Conservation (phyloP, 2,888 invertebrate genomes). For the Sesamia inferens region DNA sequence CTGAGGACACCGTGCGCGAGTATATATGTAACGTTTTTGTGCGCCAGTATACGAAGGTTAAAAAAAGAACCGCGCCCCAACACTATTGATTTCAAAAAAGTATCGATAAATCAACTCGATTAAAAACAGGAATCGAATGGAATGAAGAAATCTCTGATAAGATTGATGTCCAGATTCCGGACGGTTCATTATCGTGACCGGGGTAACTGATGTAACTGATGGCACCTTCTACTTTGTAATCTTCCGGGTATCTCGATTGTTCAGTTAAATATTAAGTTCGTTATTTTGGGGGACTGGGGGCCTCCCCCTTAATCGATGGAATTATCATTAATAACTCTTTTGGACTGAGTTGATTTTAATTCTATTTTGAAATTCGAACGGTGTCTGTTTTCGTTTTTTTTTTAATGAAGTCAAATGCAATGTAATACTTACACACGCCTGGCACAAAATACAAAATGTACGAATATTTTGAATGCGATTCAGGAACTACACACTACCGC, state of each 20-base stretch:
- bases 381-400: neutral
- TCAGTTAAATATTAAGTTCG: conserved; percentile 44
- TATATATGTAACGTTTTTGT: no score
- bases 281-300: neutral
- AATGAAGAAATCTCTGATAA: conserved; percentile 70
- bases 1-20: no score
- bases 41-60: no score
- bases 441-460: no score
- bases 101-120: conserved; percentile 65
- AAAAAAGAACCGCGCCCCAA: conserved; percentile 22
- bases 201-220: conserved; percentile 57
- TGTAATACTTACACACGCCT: no score
- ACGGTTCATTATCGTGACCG: conserved; percentile 75
- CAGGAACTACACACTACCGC: no score
- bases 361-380: neutral
- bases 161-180: conserved; percentile 75
- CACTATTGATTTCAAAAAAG: conserved; percentile 52
- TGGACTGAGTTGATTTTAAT: neutral
- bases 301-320: conserved; percentile 15
- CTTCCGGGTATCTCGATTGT: conserved; percentile 59
- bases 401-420: neutral
- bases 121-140: conserved; percentile 66
- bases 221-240: conserved; percentile 42
- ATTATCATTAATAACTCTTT: conserved; percentile 10
- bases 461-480: no score